Base-by-base conservation (phyloP, 2,797 vertebrate genomes). In the Selene dorsalis region DNA sequence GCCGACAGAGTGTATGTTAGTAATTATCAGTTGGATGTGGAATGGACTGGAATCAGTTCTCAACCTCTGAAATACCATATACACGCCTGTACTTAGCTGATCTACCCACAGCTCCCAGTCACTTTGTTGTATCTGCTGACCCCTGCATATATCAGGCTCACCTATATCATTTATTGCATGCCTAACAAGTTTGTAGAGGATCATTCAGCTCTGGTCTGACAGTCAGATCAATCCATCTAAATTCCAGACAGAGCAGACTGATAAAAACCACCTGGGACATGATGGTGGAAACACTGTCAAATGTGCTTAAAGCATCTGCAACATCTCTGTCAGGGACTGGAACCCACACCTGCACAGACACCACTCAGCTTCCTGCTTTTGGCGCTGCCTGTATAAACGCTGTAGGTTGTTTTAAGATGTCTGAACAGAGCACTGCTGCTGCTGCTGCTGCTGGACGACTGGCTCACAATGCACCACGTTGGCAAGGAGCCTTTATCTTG, bases 401-500 rank as follows among this genome's bases (percentile, higher is more conserved):
- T 39, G 6, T 43, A 3, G 38, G 32, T 43, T 1, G 22, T 45
- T 62, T n/a, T n/a, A 7, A 76, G 30, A 47, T 22, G 22, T 28
- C 52, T 61, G 26, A 58, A 52, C 2, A 47, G 41, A 73, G 38
- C 22, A 67, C 43, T 6, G 39, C 41, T 48, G 55, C 32, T 35
- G 32, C 32, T 35, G 32, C 32, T 35, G 38, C 13, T 6, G 41
- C 38, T 38, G 55, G 32, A 43, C 35, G 18, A 35, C 10, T 8
- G 35, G 4, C 59, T 66, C 50, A 14, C 39, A 30, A 18, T 66
- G 17, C 50, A 45, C 22, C 0, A 0, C 30, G 67, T 60, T 69
- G 58, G 69, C 60, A 56, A 20, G 12, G 17, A 13, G 65, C n/a
- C 39, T 52, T 64, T 68, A 20, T 62, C 60, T 77, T 72, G 67